Conservation (phyloP, 2,888 invertebrate genomes). For the Coenonympha glycerion region DNA sequence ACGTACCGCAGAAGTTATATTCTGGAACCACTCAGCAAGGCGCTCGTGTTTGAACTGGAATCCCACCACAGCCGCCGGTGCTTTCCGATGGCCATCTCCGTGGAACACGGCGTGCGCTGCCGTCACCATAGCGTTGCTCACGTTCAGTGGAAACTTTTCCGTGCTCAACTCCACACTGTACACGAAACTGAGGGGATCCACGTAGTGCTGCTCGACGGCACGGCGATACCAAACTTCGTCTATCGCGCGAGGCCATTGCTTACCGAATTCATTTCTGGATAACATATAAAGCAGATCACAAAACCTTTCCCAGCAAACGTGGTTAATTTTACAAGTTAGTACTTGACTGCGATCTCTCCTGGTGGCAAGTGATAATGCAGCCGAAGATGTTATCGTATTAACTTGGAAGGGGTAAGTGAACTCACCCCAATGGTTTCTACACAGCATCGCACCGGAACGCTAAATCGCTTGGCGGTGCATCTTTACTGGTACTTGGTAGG, state of each 20-base stretch:
- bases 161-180: slow-evolving; percentile 74
- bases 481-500: too few relatives aligned
- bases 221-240: slow-evolving; percentile 93
- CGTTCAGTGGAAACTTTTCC: slow-evolving; percentile 67
- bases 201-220: slow-evolving; percentile 89
- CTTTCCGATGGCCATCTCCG: slow-evolving; percentile 73
- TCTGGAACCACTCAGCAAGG: slow-evolving; percentile 84
- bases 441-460: too few relatives aligned
- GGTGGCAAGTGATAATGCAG: too few relatives aligned
- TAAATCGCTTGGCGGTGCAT: too few relatives aligned
- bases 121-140: slow-evolving; percentile 84
- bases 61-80: slow-evolving; percentile 82
- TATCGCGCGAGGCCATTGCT: slow-evolving; percentile 84
- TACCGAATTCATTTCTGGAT: slow-evolving; percentile 81
- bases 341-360: too few relatives aligned
- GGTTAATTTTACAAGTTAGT: not conserved
- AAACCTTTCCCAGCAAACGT: too few relatives aligned
- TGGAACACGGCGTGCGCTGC: slow-evolving; percentile 90
- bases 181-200: slow-evolving; percentile 86
- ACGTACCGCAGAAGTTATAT: slow-evolving; percentile 84
- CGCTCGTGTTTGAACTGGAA: slow-evolving; percentile 88
- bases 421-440: too few relatives aligned
- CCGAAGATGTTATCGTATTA: too few relatives aligned
- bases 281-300: too few relatives aligned
- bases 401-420: too few relatives aligned